Evolutionary conservation across 1,140 invertebrate genomes (phyloP), one percentile per base, ranked within the genome.

Genomic region (Chrysomallon squamiferum): DNA sequence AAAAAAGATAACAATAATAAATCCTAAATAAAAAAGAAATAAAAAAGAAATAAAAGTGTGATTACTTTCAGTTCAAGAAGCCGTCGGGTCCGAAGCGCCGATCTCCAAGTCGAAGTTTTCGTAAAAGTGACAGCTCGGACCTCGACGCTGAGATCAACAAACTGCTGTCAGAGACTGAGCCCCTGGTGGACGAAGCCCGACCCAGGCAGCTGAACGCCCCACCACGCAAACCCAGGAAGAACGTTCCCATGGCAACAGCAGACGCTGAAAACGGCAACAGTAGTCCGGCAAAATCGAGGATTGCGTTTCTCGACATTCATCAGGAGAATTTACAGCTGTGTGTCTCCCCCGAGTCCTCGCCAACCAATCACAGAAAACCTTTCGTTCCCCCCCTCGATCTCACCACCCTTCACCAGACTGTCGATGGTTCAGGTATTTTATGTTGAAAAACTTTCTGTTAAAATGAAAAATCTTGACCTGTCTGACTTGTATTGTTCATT

Each of bases 331-430:
- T 30, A 25, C 22, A 52, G 54, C n/a, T 59, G 45, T 27, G 45
- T 38, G 5, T 65, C 65, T 74, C 77, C 9, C 71, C 75, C 18
- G 72, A 72, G 27, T 60, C 54, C 15, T 82, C 82, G 9, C 82
- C 82, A 22, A 72, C 52, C 35, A 68, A 64, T 57, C 71, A 65
- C 54, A 69, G 77, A 13, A 80, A 81, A 57, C 80, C 80, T 9
- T 80, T 79, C 57, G 80, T 86, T 41, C 87, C 88, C 22, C 86
- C 85, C 4, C 76, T 90, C 13, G 89, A 90, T 79, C 79, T 90
- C 27, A 83, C 86, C 0, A 88, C 86, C 9, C 79, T 89, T 2
- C 88, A 89, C 73, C 84, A 89, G 75, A 87, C 89, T 74, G 79
- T 88, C 18, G 89, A 89, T 72, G 83, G 85, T 45, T 81, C 80